These are phyloP conservation scores for Chaunax sp. DNA, from an alignment of 2,797 vertebrate genomes.

Conservation along the genomic window DNA sequence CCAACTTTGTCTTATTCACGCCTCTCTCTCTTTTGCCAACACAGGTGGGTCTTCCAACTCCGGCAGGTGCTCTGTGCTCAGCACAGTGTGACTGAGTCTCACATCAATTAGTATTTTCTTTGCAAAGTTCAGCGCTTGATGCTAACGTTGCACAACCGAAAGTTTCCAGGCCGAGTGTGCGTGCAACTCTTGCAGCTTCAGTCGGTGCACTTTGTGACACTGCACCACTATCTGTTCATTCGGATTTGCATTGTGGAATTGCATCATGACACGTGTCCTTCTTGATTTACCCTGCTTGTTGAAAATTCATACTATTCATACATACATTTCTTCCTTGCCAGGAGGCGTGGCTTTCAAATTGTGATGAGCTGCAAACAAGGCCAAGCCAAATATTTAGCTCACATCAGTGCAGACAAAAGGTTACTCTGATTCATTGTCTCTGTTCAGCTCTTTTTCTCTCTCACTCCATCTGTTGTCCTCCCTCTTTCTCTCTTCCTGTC, in stretches of 20 bases:
- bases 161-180: too few species aligned
- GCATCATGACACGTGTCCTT: constrained; percentile 17
- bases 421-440: constrained; percentile 49
- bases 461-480: not conserved
- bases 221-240: too few species aligned
- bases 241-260: constrained; percentile 2
- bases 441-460: constrained; percentile 20
- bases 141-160: too few species aligned
- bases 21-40: too few species aligned
- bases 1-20: too few species aligned
- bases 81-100: not conserved
- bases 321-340: not conserved
- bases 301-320: constrained; percentile 16
- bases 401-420: constrained; percentile 32
- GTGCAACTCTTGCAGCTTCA: too few species aligned
- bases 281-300: constrained; percentile 26
- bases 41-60: not conserved
- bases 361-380: constrained; percentile 11
- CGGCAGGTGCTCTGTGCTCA: not conserved
- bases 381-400: constrained; percentile 33
- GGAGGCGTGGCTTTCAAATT: constrained; percentile 14
- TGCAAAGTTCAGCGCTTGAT: too few species aligned
- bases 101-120: too few species aligned
- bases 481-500: constrained; percentile 11
- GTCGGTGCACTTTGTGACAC: too few species aligned